These are phyloP conservation scores for Sweltsa coloradensis DNA, from an alignment of 1,140 invertebrate species.

Conservation along the genomic window DNA sequence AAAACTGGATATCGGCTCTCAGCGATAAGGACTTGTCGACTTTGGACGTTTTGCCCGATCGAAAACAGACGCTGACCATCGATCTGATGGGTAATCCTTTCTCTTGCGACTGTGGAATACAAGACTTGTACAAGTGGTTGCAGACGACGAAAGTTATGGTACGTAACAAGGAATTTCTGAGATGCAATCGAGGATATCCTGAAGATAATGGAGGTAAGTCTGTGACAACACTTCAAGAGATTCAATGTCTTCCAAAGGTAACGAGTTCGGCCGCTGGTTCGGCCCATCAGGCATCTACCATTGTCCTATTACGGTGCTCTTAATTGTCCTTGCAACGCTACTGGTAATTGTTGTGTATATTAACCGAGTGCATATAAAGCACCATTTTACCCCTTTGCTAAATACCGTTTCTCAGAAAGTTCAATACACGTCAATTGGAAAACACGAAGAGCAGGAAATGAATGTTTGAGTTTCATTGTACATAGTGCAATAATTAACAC, in stretches of 20 bases:
- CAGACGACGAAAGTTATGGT: constrained; percentile 45
- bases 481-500: too few species aligned
- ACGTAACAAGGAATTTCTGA: constrained; percentile 38
- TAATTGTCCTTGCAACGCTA: constrained; percentile 37
- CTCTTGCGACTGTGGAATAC: constrained; percentile 47
- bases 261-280: constrained; percentile 17
- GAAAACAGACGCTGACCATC: constrained; percentile 42
- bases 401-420: constrained; percentile 54
- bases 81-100: constrained; percentile 58
- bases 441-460: constrained; percentile 32
- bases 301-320: constrained; percentile 36
- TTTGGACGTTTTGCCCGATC: constrained; percentile 40
- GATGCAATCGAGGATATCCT: constrained; percentile 20
- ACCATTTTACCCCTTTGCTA: constrained; percentile 46
- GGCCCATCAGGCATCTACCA: constrained; percentile 26
- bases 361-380: constrained; percentile 40
- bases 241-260: constrained; percentile 14
- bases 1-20: constrained; percentile 51
- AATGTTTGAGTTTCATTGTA: too few species aligned
- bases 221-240: constrained; percentile 30
- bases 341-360: constrained; percentile 43
- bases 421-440: constrained; percentile 56
- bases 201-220: constrained; percentile 17
- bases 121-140: constrained; percentile 50
- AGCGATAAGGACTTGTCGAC: constrained; percentile 39